Percentiles rank a stretch among this genome's conserved stretches.
phyloP scores from a whole-genome alignment of 1,140 invertebrate species.

The Magallana ariakensis region DNA sequence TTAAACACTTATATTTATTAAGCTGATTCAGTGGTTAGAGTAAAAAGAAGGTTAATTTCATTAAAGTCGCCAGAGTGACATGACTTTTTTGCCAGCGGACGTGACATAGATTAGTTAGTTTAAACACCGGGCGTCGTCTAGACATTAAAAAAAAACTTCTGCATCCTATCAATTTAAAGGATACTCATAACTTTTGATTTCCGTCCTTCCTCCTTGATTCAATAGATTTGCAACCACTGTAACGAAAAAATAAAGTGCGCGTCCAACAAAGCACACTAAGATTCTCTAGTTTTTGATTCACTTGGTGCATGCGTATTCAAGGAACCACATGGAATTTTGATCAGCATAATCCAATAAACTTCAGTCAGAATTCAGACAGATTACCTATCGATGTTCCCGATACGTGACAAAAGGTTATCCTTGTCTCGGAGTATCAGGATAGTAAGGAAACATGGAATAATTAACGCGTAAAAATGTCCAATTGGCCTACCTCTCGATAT shows the following conservation, averaged over 20 bases:
- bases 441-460: slow-evolving; percentile 3
- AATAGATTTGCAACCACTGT: too few relatives aligned
- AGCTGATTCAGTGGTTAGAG: not conserved
- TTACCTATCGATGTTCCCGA: not conserved
- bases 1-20: not conserved
- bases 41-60: slow-evolving; percentile 6
- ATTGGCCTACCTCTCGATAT: not conserved
- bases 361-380: not conserved
- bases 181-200: not conserved
- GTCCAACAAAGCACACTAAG: too few relatives aligned
- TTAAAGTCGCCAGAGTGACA: not conserved
- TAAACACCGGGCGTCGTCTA: slow-evolving; percentile 3
- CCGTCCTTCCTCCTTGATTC: not conserved
- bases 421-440: not conserved
- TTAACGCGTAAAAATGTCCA: slow-evolving; percentile 7
- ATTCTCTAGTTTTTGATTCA: too few relatives aligned
- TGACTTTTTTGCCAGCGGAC: slow-evolving; percentile 4
- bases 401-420: not conserved
- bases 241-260: too few relatives aligned
- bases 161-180: not conserved
- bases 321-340: not conserved
- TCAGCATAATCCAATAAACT: not conserved
- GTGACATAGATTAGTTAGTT: not conserved
- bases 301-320: too few relatives aligned
- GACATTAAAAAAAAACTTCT: not conserved